Base-by-base conservation (phyloP, 2,113 vertebrate genomes). In the Climacteris rufus region DNA sequence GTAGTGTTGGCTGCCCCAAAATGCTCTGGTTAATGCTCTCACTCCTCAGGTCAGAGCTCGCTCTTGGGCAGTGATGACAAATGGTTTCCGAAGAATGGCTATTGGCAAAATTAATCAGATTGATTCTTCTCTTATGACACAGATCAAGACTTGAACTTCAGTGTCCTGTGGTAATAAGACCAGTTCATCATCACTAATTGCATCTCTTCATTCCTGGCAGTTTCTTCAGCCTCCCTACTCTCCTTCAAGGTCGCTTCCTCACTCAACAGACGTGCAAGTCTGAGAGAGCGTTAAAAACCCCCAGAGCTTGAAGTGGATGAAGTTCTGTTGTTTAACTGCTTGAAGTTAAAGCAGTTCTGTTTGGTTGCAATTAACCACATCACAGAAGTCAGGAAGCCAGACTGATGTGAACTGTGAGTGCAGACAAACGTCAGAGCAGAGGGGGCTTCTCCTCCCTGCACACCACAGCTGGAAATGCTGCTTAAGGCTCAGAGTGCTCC, bases 81-180 rank as follows among this genome's bases (percentile, higher is more conserved):
- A 59, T 89, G 70, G 47, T 87, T 90, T 83, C 92, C 1, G 0
- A 89, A 81, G 83, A 93, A 64, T 68, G 64, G 60, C 57, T 92
- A 92, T 92, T 89, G 93, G 92, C 76, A 89, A 94, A 91, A 92
- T 96, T 91, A 95, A 94, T 92, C 60, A 81, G 71, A 93, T 93
- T 86, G 83, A 92, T 96, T 97, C 90, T 88, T 83, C 56, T 9
- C 65, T 94, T 92, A 90, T 9, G 57, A 81, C 44, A 94, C 86
- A 75, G 85, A 88, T 92, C 76, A 64, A 92, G 77, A 78, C 91
- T 87, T 92, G 90, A 96, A 94, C 88, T 92, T 93, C 57, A 76
- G 83, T 89, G 65, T 83, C 64, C 53, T 79, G 60, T 92, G 82
- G 44, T 95, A 93, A 90, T 95, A 94, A 92, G 80, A 81, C 83